These are phyloP conservation scores for Cercopithecus hamlyni DNA, from an alignment of 2,797 vertebrate genomes.

Conservation along the genomic window DNA sequence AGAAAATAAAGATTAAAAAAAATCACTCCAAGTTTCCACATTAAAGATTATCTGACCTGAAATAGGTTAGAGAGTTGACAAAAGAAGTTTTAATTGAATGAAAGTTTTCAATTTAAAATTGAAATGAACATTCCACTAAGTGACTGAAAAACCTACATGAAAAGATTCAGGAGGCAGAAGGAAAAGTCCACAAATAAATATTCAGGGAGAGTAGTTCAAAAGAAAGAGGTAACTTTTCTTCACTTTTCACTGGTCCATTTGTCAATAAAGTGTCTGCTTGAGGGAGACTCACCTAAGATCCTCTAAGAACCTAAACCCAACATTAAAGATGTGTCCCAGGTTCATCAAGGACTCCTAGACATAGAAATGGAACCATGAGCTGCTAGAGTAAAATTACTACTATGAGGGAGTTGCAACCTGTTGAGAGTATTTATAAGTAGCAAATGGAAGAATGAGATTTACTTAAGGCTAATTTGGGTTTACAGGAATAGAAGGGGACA, in stretches of 20 bases:
- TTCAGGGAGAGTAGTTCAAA: background rate
- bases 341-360: background rate
- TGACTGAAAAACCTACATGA: background rate
- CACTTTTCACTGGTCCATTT: background rate
- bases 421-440: background rate
- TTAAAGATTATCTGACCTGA: background rate
- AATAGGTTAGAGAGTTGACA: background rate
- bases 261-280: background rate
- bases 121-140: background rate
- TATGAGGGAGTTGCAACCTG: background rate
- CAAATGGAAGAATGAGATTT: background rate
- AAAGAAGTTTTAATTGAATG: background rate
- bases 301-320: background rate
- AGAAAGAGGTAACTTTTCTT: background rate
- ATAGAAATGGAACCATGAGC: background rate
- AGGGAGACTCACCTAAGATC: background rate
- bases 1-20: background rate
- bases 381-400: background rate
- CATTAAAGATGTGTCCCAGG: background rate
- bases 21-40: background rate
- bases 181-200: background rate
- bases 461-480: background rate
- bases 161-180: background rate
- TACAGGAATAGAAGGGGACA: background rate
- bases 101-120: background rate